Percentiles rank a stretch among this genome's conserved stretches.
Evolutionary conservation across 2,888 invertebrate genomes (phyloP).

Genomic region (Timema cristinae): DNA sequence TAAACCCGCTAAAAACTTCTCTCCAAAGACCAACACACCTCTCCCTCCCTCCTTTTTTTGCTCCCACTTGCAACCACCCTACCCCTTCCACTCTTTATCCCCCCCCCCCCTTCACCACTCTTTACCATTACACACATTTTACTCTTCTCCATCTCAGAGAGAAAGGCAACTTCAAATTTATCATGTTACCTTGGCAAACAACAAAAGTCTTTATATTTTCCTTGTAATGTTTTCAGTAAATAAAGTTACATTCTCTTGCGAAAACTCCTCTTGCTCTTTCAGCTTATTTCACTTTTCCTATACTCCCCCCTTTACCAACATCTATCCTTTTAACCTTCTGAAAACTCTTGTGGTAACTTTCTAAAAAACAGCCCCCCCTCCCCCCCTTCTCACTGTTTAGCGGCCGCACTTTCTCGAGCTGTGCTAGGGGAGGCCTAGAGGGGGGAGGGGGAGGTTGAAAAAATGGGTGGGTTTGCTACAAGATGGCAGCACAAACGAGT

Average conservation of each 20-base stretch:
- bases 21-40: no score
- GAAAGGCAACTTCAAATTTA: conserved; percentile 12
- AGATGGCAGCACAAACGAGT: conserved; percentile 12
- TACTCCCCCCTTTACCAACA: neutral
- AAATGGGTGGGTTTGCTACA: neutral
- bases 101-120: neutral
- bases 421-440: no score
- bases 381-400: neutral
- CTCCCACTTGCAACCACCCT: neutral
- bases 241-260: conserved; percentile 15
- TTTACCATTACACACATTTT: neutral
- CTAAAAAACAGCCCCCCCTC: neutral
- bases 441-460: no score
- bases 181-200: conserved; percentile 11
- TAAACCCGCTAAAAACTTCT: neutral
- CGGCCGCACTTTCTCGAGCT: no score
- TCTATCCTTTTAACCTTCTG: neutral
- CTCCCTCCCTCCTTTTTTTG: no score
- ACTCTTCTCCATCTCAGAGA: neutral
- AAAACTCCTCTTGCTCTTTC: neutral
- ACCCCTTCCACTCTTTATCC: neutral
- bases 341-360: conserved; percentile 11
- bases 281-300: neutral
- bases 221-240: conserved; percentile 16
- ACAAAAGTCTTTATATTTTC: conserved; percentile 17